These are phyloP conservation scores for Sebastes itinus DNA, from an alignment of 2,797 vertebrate genomes.

Conservation along the genomic window DNA sequence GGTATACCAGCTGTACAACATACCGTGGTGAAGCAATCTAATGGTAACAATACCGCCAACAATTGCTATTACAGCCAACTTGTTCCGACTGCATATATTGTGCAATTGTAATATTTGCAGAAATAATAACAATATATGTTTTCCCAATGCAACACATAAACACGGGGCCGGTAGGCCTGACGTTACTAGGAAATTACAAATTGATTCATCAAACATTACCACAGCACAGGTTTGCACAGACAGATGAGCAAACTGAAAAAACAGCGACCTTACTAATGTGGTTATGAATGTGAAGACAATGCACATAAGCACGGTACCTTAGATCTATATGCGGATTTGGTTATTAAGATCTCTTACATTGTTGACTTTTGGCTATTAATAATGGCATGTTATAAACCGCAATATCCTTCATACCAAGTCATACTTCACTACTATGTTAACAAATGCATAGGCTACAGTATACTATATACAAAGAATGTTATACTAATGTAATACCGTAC, in stretches of 20 bases:
- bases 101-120: neutral
- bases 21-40: neutral
- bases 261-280: neutral
- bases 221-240: neutral
- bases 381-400: neutral
- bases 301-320: neutral
- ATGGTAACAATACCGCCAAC: neutral
- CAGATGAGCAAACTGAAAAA: neutral
- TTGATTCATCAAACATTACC: neutral
- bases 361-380: neutral
- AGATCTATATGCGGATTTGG: neutral
- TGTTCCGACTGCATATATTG: neutral
- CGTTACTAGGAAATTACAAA: neutral
- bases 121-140: neutral
- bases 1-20: neutral
- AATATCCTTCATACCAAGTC: neutral
- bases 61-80: neutral
- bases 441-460: neutral
- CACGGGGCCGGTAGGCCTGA: neutral
- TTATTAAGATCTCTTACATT: neutral
- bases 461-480: neutral
- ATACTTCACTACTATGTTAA: neutral
- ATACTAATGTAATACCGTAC: neutral
- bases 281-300: neutral
- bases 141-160: neutral